These are phyloP conservation scores for Lytechinus pictus DNA, from an alignment of 35 echinoderm and acorn worm genomes.

Conservation along the genomic window DNA sequence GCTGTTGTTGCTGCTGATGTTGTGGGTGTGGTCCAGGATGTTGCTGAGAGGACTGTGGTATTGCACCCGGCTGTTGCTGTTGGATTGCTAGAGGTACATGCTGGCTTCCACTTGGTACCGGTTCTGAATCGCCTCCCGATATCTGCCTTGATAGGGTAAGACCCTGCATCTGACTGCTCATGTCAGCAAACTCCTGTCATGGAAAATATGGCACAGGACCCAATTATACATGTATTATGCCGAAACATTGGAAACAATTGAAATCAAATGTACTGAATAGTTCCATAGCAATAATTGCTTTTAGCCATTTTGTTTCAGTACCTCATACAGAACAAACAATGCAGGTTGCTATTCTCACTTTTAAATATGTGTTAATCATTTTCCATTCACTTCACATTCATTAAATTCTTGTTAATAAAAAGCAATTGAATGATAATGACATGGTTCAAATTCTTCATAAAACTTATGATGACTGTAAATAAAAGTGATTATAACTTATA, in stretches of 20 bases:
- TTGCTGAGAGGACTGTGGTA: conserved; percentile 29
- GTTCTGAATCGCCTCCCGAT: conserved; percentile 51
- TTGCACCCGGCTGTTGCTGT: conserved; percentile 47
- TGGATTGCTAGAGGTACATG: neutral
- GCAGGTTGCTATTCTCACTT: neutral
- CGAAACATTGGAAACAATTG: no score
- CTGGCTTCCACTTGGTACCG: neutral
- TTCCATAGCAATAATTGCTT: neutral
- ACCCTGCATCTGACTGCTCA: conserved; percentile 60
- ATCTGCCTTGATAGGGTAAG: conserved; percentile 46
- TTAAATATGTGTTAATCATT: neutral
- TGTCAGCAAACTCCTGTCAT: conserved; percentile 57
- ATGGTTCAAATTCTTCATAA: neutral
- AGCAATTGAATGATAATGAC: neutral
- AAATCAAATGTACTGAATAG: neutral
- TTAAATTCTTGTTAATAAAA: neutral
- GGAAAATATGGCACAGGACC: neutral
- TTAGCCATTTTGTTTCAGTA: neutral
- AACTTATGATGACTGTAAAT: neutral
- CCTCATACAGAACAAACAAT: neutral
- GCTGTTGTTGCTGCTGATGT: conserved; percentile 26
- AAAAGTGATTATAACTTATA: neutral
- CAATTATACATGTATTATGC: no score
- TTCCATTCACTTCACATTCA: neutral
- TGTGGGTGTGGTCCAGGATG: conserved; percentile 29